These are phyloP conservation scores for Casuarius casuarius DNA, from an alignment of 2,113 vertebrate species.

Conservation along the genomic window DNA sequence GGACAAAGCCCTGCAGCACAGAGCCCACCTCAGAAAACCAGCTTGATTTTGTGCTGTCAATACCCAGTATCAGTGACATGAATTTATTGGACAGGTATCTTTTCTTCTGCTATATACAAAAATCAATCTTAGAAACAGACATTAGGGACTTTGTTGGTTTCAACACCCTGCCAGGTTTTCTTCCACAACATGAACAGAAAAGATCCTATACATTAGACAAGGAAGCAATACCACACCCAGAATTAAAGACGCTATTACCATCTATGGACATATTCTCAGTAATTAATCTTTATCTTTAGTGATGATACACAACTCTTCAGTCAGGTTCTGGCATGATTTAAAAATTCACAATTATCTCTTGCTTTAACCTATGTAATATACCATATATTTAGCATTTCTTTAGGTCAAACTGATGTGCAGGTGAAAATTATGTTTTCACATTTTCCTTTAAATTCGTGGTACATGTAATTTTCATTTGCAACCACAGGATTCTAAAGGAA, in stretches of 20 bases:
- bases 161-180: background rate
- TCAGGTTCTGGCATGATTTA: background rate
- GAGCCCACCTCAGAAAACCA: background rate
- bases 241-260: background rate
- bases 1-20: background rate
- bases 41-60: background rate
- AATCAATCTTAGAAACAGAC: background rate
- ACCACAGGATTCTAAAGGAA: accelerated
- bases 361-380: background rate
- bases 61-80: accelerated
- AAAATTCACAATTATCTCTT: background rate
- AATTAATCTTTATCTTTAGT: background rate
- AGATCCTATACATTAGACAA: accelerated
- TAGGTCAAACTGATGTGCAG: background rate
- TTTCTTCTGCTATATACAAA: background rate
- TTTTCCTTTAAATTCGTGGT: background rate
- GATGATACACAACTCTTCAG: background rate
- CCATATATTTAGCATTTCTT: background rate
- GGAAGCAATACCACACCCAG: accelerated
- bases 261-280: background rate
- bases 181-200: background rate
- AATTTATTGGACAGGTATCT: background rate
- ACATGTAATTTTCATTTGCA: background rate
- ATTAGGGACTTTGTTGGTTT: background rate
- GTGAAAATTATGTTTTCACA: accelerated